Evolutionary conservation across 2,797 vertebrate species (phyloP), one percentile per base, ranked within the genome.

Genomic region (Sphenodon punctatus): DNA sequence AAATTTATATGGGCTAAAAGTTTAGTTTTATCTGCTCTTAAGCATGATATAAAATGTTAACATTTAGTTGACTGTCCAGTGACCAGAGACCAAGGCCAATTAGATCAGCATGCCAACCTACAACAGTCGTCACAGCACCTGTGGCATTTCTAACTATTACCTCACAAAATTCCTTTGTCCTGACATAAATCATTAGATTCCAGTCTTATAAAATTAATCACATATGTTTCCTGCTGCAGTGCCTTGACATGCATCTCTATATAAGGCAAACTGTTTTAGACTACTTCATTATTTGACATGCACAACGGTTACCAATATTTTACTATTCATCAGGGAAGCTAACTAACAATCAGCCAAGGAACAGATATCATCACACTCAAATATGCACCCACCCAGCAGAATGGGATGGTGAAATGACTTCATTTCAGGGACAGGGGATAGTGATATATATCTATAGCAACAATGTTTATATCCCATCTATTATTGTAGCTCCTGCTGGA

Each of bases 161-260:
- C 77, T 94, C 93, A 94, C 8, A 55, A 78, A 91, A 92, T 95
- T 93, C 93, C 78, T 90, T 45, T 76, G 80, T 86, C 88, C 82
- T 94, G 93, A 94, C 81, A 68, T 91, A 93, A 93, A 89, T 88
- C 78, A 48, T 82, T 70, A 88, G 68, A 71, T 84, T 87, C 91
- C 78, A 77, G 49, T 79, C 87, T 84, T 81, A 60, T 85, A 67
- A 94, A 94, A 95, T 91, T 80, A 92, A 91, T 94, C 86, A 80
- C 93, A 93, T 60, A 87, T 93, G 86, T 90, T 89, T 74, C 77
- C 61, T 86, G 65, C 34, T 91, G 81, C 75, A 75, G 78, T 10
- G 7, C 68, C 55, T 77, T 60, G 68, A 92, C 67, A 75, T 75
- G 66, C 45, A 55, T 39, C 46, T 78, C 77, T 66, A 48, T 73